Percentiles rank a stretch among this genome's conserved stretches.
Evolutionary conservation across 2,797 vertebrate species (phyloP).

Genomic region (Threskiornis aethiopicus): DNA sequence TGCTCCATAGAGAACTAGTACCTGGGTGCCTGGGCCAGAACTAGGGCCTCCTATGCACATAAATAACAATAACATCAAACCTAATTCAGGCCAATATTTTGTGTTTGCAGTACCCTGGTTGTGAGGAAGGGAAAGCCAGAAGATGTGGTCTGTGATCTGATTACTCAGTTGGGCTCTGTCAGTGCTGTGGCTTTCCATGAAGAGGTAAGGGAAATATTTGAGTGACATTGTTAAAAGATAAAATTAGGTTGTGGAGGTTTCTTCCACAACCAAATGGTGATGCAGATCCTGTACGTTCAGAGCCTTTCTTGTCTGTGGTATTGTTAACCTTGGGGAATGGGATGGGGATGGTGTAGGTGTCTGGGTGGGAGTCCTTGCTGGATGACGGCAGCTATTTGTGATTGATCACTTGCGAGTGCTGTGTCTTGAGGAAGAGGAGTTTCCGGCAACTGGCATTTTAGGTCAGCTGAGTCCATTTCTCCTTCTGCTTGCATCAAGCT

Average conservation of each 20-base stretch:
- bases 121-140: slow-evolving; percentile 83
- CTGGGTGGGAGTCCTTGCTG: neutral
- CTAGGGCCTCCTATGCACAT: neutral
- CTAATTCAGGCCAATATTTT: neutral
- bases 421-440: neutral
- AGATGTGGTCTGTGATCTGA: slow-evolving; percentile 79
- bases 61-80: neutral
- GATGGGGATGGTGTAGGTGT: neutral
- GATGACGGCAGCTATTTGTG: neutral
- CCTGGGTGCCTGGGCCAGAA: neutral
- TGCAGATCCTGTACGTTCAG: neutral
- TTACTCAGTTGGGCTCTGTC: slow-evolving; percentile 80
- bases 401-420: neutral
- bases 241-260: neutral
- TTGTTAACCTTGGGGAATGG: neutral
- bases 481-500: neutral
- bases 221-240: neutral
- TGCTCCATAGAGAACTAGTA: neutral
- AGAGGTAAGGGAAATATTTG: slow-evolving; percentile 73
- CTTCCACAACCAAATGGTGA: neutral
- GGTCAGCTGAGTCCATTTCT: neutral
- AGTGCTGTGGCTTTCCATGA: slow-evolving; percentile 80
- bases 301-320: neutral
- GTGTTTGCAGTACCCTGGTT: slow-evolving; percentile 76
- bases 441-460: neutral